Evolutionary conservation across 30 jellyfish, hydroid and myxozoan genomes (phyloP).

Genomic region (Catostylus mosaicus): DNA sequence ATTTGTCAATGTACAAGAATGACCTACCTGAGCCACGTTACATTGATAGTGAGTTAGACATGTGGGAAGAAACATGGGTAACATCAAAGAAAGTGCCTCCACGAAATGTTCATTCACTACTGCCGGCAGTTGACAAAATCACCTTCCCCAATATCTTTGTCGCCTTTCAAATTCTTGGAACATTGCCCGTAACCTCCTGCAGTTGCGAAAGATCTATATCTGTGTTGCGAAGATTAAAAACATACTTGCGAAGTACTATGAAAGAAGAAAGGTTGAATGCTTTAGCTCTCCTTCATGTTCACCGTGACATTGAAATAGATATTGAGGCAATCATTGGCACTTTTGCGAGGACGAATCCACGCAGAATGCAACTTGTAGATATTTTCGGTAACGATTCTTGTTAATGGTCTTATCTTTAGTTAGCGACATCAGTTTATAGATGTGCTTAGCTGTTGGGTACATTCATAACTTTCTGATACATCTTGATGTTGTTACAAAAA

Average conservation of each 20-base stretch:
- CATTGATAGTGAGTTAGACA: constrained; percentile 27
- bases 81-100: constrained; percentile 18
- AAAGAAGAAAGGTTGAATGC: too few relatives aligned
- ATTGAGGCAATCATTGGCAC: constrained; percentile 5
- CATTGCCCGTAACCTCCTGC: constrained; percentile 63
- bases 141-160: constrained; percentile 44
- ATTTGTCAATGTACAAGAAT: constrained; percentile 5
- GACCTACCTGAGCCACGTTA: constrained; percentile 64
- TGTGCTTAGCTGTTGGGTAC: too few relatives aligned
- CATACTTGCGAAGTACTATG: too few relatives aligned
- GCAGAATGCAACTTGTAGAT: constrained; percentile 32
- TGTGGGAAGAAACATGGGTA: constrained; percentile 55
- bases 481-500: too few relatives aligned
- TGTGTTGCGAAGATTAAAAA: too few relatives aligned
- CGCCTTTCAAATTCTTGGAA: constrained; percentile 58
- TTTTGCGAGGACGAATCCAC: constrained; percentile 11
- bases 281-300: too few relatives aligned
- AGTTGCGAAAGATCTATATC: constrained; percentile 47
- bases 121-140: constrained; percentile 51
- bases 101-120: background rate
- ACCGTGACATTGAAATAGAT: background rate
- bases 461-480: too few relatives aligned
- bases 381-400: background rate
- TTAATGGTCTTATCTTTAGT: too few relatives aligned
- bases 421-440: too few relatives aligned